Conservation (phyloP, 2,113 vertebrate species). For the Sylvietta virens region DNA sequence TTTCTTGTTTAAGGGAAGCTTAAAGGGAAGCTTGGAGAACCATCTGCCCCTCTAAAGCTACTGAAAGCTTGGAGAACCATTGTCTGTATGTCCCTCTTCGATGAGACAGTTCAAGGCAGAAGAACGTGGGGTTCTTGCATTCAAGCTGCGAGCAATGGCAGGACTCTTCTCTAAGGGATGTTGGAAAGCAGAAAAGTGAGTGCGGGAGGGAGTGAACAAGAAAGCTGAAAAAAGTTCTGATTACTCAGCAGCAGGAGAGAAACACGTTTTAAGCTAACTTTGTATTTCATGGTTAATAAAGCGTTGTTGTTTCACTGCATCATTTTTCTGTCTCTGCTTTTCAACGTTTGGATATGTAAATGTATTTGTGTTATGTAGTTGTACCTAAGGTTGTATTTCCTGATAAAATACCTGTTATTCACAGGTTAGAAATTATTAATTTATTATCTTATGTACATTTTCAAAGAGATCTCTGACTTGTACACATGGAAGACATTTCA, state of each 20-base stretch:
- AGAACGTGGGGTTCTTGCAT: neutral
- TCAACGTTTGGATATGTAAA: neutral
- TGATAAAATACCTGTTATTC: neutral
- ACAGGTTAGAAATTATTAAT: neutral
- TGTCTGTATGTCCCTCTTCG: neutral
- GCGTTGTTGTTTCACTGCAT: neutral
- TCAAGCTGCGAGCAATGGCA: neutral
- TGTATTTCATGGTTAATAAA: neutral
- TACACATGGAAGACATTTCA: neutral
- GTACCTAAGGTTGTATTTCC: neutral
- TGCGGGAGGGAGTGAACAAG: neutral
- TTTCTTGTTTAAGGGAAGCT: neutral
- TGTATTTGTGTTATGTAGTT: neutral
- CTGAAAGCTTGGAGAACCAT: too few relatives aligned
- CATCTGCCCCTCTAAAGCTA: too few relatives aligned
- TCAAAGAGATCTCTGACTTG: neutral
- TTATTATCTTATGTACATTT: neutral
- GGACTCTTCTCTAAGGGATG: neutral
- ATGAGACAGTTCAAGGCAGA: neutral
- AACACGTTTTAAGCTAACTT: neutral
- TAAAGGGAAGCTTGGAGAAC: neutral
- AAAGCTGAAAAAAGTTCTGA: neutral
- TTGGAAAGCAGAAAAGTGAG: neutral
- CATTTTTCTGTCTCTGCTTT: neutral
- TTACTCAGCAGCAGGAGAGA: neutral